A percentile compares a stretch with the other conserved stretches of the same genome.
These are phyloP conservation scores for Semicossyphus pulcher DNA, from an alignment of 2,113 vertebrate species.

Conservation along the genomic window DNA sequence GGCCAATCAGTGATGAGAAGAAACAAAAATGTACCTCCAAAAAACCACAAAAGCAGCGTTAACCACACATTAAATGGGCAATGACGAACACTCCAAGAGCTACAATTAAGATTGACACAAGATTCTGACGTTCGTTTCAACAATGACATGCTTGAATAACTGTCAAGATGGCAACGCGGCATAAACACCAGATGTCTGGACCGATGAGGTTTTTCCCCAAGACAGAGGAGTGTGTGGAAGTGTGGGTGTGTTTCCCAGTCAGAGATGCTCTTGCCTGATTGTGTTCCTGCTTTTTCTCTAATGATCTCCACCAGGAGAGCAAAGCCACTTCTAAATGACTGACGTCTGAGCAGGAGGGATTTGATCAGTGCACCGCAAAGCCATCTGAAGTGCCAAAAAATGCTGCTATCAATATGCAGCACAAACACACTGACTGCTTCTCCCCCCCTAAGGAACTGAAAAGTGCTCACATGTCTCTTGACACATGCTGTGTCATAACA, in stretches of 20 bases:
- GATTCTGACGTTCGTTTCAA: conserved; percentile 71
- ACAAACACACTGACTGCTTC: conserved; percentile 30
- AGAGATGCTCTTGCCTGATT: conserved; percentile 26
- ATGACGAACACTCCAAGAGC: conserved; percentile 25
- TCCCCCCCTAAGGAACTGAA: conserved; percentile 24
- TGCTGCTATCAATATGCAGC: conserved; percentile 45
- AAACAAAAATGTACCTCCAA: background rate
- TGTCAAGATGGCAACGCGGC: conserved; percentile 75
- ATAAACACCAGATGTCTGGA: conserved; percentile 81
- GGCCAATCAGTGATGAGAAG: background rate
- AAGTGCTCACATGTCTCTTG: conserved; percentile 39
- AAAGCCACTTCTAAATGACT: conserved; percentile 47
- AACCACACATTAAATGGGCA: background rate
- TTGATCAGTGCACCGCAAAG: conserved; percentile 57
- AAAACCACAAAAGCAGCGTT: background rate
- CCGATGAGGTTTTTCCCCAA: conserved; percentile 65
- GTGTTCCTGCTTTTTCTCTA: conserved; percentile 47
- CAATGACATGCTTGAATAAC: conserved; percentile 79
- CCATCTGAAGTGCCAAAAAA: conserved; percentile 42
- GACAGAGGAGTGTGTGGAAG: conserved; percentile 62
- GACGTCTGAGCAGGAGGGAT: conserved; percentile 56
- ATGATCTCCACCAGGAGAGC: conserved; percentile 65
- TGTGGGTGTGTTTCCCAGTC: conserved; percentile 27
- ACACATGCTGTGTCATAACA: conserved; percentile 28
- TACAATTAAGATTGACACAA: conserved; percentile 75